Conservation (phyloP, 2,888 invertebrate genomes). For the Didymodactylos carnosus region DNA sequence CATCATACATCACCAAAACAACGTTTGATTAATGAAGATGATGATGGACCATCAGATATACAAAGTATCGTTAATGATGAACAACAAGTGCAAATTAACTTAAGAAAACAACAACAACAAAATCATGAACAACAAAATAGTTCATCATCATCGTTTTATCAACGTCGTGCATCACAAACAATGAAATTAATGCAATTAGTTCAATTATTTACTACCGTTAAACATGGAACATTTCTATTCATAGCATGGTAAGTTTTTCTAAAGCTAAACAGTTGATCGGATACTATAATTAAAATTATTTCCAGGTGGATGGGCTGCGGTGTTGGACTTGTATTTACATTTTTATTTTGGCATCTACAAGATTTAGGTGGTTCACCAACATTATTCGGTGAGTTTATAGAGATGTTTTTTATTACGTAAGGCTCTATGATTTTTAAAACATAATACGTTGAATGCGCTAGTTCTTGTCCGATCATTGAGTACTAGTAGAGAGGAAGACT, state of each 20-base stretch:
- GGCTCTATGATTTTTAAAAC: too few relatives aligned
- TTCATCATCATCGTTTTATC: too few relatives aligned
- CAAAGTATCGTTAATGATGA: background rate
- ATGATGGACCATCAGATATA: background rate
- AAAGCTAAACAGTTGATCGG: background rate
- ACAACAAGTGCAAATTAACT: background rate
- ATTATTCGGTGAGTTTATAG: slow-evolving; percentile 61
- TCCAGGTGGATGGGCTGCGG: slow-evolving; percentile 99
- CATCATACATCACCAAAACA: background rate
- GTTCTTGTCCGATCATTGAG: too few relatives aligned
- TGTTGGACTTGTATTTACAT: slow-evolving; percentile 90
- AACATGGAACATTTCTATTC: slow-evolving; percentile 44
- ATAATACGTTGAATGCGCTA: too few relatives aligned
- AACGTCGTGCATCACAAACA: too few relatives aligned
- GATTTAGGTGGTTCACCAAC: slow-evolving; percentile 75
- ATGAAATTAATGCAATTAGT: background rate
- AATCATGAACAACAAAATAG: too few relatives aligned
- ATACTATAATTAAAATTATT: slow-evolving; percentile 37
- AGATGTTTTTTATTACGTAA: too few relatives aligned
- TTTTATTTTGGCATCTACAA: slow-evolving; percentile 88
- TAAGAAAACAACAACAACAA: background rate
- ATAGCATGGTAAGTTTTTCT: slow-evolving; percentile 39
- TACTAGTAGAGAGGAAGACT: too few relatives aligned
- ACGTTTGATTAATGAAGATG: background rate
- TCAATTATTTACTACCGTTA: slow-evolving; percentile 62